These are phyloP conservation scores for Meta bourneti DNA, from an alignment of 2,888 invertebrate genomes.

Conservation along the genomic window DNA sequence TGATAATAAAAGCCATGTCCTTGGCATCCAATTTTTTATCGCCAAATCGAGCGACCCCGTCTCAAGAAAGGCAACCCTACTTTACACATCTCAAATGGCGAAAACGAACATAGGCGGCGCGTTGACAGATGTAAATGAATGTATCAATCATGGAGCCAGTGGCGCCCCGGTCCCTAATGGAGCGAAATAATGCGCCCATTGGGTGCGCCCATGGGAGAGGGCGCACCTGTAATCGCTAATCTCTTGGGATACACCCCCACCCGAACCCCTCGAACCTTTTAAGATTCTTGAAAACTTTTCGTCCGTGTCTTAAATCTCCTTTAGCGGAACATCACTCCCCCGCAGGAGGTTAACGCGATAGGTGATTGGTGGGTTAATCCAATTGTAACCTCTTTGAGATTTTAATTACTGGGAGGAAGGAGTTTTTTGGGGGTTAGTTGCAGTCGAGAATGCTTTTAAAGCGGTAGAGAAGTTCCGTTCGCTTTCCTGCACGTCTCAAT, in stretches of 20 bases:
- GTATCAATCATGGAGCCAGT: slow-evolving; percentile 73
- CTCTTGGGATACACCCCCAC: slow-evolving; percentile 49
- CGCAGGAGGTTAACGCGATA: slow-evolving; percentile 33
- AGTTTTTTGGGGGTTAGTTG: background rate
- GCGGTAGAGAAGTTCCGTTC: too few relatives aligned
- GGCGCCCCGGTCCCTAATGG: slow-evolving; percentile 72
- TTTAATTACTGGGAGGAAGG: background rate
- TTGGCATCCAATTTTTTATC: background rate
- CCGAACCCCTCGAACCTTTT: slow-evolving; percentile 40
- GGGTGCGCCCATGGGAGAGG: slow-evolving; percentile 63
- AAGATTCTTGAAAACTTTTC: slow-evolving; percentile 67
- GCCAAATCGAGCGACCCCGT: slow-evolving; percentile 25
- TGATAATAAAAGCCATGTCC: too few relatives aligned
- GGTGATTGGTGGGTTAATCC: slow-evolving; percentile 46
- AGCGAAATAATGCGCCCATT: slow-evolving; percentile 69
- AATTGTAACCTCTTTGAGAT: background rate
- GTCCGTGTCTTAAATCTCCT: slow-evolving; percentile 60
- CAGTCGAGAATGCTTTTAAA: too few relatives aligned
- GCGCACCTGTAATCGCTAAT: slow-evolving; percentile 73
- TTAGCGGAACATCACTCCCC: slow-evolving; percentile 47
- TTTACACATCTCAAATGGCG: slow-evolving; percentile 66
- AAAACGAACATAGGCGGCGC: slow-evolving; percentile 69
- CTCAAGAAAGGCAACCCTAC: slow-evolving; percentile 48
- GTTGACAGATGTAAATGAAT: slow-evolving; percentile 77
- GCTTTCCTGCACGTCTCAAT: too few relatives aligned